Percentiles rank a stretch among this genome's conserved stretches.
These are phyloP conservation scores for Pristionchus exspectatus DNA, from an alignment of 2,888 invertebrate genomes.

Conservation along the genomic window DNA sequence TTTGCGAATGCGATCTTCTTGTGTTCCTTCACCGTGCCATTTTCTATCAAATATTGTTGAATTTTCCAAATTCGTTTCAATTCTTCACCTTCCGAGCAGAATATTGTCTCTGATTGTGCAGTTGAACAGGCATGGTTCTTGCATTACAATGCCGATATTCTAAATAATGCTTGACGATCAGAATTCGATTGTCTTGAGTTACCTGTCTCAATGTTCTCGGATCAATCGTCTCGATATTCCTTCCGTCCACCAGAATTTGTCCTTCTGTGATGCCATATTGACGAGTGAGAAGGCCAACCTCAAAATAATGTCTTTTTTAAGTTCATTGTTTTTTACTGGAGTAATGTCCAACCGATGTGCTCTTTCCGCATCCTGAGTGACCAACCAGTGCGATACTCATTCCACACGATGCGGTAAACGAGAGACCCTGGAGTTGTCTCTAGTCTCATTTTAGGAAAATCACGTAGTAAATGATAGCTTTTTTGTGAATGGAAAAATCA, in stretches of 20 bases:
- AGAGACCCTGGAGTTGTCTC: constrained; percentile 31
- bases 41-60: not conserved
- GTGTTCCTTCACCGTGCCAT: constrained; percentile 27
- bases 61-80: not conserved
- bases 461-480: too few species aligned
- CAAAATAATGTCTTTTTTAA: not conserved
- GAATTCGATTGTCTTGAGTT: not conserved
- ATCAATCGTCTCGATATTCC: constrained; percentile 16
- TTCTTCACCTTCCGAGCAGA: constrained; percentile 16
- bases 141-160: constrained; percentile 57
- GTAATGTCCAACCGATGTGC: constrained; percentile 10
- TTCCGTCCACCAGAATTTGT: constrained; percentile 27
- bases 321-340: not conserved
- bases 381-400: constrained; percentile 42
- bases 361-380: constrained; percentile 52
- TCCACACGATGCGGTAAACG: not conserved
- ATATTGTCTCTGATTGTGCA: constrained; percentile 53
- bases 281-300: constrained; percentile 47
- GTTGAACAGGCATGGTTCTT: constrained; percentile 57
- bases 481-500: not conserved
- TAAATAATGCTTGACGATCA: not conserved
- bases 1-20: not conserved
- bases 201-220: constrained; percentile 18
- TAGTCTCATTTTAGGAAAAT: too few species aligned
- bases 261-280: not conserved